These are phyloP conservation scores for Chionodraco myersi DNA, from an alignment of 2,113 vertebrate genomes.

Conservation along the genomic window DNA sequence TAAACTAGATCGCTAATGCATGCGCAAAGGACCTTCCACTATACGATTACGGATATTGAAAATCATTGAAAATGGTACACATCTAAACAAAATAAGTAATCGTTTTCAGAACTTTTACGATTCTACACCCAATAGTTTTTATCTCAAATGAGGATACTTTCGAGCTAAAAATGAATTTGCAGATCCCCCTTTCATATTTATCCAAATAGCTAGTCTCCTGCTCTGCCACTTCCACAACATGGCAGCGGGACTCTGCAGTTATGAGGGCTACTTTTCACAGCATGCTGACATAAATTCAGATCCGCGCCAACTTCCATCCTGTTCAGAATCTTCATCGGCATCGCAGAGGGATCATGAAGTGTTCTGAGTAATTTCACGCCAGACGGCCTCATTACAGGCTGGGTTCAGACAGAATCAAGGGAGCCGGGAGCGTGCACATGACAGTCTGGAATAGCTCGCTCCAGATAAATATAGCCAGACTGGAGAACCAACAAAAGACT, in stretches of 20 bases:
- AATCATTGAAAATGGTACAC: no score
- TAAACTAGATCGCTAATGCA: no score
- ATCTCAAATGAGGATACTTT: slow-evolving; percentile 7
- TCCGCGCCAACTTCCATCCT: slow-evolving; percentile 43
- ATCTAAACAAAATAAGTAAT: no score
- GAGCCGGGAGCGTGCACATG: slow-evolving; percentile 41
- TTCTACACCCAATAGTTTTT: background rate
- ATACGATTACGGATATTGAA: no score
- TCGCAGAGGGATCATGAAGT: slow-evolving; percentile 37
- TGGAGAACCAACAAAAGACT: slow-evolving; percentile 46
- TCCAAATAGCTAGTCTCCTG: slow-evolving; percentile 4
- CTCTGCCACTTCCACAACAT: slow-evolving; percentile 9
- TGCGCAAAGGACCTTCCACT: no score
- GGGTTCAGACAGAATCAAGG: slow-evolving; percentile 48
- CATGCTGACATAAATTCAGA: slow-evolving; percentile 31
- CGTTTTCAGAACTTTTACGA: no score
- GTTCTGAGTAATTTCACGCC: slow-evolving; percentile 64
- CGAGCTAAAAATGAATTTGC: background rate
- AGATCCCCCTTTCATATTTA: background rate
- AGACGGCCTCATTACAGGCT: slow-evolving; percentile 57
- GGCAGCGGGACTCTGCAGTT: slow-evolving; percentile 26
- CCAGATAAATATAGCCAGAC: slow-evolving; percentile 70
- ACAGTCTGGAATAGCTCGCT: slow-evolving; percentile 52
- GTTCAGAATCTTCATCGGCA: slow-evolving; percentile 64
- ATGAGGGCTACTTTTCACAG: slow-evolving; percentile 44